Conservation (phyloP, 2,888 invertebrate species). For the Meliscaeva auricollis region DNA sequence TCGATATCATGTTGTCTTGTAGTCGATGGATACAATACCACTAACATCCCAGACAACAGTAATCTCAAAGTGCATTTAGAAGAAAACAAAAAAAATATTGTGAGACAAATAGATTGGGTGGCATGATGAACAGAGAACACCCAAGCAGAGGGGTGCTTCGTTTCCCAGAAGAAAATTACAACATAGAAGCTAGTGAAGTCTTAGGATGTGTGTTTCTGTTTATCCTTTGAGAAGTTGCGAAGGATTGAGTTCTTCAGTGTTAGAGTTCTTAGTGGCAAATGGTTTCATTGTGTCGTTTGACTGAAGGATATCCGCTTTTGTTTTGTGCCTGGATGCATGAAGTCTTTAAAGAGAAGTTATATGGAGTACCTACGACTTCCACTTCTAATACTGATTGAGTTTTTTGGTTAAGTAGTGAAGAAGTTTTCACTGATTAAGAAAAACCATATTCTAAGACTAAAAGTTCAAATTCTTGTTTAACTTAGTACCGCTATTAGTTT, state of each 20-base stretch:
- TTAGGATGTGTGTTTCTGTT: constrained; percentile 28
- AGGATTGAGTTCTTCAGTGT: not conserved
- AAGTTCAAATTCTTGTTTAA: too few relatives aligned
- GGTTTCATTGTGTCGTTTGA: constrained; percentile 54
- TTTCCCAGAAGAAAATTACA: constrained; percentile 22
- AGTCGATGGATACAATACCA: constrained; percentile 61
- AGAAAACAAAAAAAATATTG: not conserved
- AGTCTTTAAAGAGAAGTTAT: not conserved
- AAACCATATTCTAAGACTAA: not conserved
- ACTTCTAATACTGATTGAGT: not conserved
- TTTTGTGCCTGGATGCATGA: constrained; percentile 2
- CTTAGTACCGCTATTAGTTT: too few relatives aligned
- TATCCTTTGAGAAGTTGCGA: constrained; percentile 34
- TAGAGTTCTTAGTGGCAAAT: constrained; percentile 28
- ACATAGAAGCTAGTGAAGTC: constrained; percentile 26
- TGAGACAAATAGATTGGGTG: not conserved
- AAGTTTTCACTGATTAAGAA: not conserved
- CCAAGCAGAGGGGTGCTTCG: not conserved
- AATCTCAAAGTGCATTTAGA: constrained; percentile 17
- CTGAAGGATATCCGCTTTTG: constrained; percentile 28
- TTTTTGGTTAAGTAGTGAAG: not conserved
- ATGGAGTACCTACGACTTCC: too few relatives aligned
- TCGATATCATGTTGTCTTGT: constrained; percentile 65
- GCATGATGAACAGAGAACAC: not conserved
- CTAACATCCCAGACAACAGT: constrained; percentile 47